Conservation (phyloP, 2,113 vertebrate species). For the Rhinolophus ferrumequinum region DNA sequence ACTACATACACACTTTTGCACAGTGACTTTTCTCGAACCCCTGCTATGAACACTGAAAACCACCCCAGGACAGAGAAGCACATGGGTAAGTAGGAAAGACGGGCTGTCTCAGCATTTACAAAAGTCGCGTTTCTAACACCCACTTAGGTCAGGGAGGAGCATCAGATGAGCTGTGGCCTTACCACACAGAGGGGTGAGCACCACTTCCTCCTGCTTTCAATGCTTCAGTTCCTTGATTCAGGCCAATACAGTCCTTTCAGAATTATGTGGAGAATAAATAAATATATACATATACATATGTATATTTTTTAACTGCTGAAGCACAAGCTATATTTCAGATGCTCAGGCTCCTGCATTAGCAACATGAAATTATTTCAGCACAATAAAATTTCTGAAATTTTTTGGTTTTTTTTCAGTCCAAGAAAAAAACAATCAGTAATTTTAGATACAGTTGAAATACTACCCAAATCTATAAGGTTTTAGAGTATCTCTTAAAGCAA, state of each 20-base stretch:
- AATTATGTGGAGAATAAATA: neutral
- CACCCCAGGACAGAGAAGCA: neutral
- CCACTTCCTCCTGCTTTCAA: too few species aligned
- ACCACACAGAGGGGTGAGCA: neutral
- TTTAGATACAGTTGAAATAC: neutral
- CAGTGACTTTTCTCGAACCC: neutral
- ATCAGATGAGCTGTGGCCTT: neutral
- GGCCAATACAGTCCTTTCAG: neutral
- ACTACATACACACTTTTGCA: neutral
- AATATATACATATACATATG: neutral
- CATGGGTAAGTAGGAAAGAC: neutral
- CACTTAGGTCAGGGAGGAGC: neutral
- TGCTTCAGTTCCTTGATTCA: neutral
- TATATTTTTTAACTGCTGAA: neutral
- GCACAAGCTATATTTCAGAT: neutral
- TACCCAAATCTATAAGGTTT: neutral
- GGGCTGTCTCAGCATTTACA: neutral
- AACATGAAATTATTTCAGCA: neutral
- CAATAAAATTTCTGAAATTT: neutral
- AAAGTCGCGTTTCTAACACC: neutral
- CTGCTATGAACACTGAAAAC: neutral
- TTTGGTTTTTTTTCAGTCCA: neutral
- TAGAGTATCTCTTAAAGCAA: constrained; percentile 21
- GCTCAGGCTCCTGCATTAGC: neutral
- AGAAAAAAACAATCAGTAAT: neutral